Base-by-base conservation (phyloP, 2,888 invertebrate species). In the Parasteatoda lunata region DNA sequence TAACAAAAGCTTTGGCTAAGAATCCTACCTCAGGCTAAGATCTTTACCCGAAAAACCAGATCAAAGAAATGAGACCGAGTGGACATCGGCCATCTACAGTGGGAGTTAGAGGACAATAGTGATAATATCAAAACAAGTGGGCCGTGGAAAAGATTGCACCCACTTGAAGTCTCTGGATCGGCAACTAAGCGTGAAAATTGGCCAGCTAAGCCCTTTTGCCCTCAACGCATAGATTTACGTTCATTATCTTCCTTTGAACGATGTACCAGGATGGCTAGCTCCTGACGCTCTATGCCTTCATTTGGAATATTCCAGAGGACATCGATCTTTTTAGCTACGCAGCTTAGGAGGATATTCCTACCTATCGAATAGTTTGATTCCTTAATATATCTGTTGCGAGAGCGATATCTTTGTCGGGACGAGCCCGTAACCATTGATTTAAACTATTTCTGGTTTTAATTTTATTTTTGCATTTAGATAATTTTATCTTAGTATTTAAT, bases 131-230 rank as follows among this genome's bases (percentile, higher is more conserved):
- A 6, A 66, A 54, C 80, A 86, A 86, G 85, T 86, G 80, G 80
- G 85, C 85, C 85, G 85, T 86, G 85, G 80, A 85, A 54, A 81
- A 86, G 85, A 86, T 86, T 86, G 85, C 80, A 65, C 84, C 85
- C 80, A 80, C 85, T 80, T 86, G 75, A 52, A 77, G 66, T 68
- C 59, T 49, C 49, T 68, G 45, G 54, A 47, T 78, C 84, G 52
- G 85, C 79, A 86, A 68, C 76, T 77, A 66, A 80, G 85, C 85
- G 85, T 86, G 80, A 86, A 86, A 80, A 86, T 86, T 86, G 80
- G 80, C 85, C 77, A 54, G 72, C 80, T 73, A 71, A 72, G 80
- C 80, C 83, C 65, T 79, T 71, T 77, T 86, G 85, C 80, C 77
- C 84, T 70, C 79, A 73, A 64, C 8, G 78, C 59, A 65, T 77